Evolutionary conservation across 2,113 vertebrate species (phyloP), one percentile per base, ranked within the genome.

Genomic region (Melanotaenia duboulayi): DNA sequence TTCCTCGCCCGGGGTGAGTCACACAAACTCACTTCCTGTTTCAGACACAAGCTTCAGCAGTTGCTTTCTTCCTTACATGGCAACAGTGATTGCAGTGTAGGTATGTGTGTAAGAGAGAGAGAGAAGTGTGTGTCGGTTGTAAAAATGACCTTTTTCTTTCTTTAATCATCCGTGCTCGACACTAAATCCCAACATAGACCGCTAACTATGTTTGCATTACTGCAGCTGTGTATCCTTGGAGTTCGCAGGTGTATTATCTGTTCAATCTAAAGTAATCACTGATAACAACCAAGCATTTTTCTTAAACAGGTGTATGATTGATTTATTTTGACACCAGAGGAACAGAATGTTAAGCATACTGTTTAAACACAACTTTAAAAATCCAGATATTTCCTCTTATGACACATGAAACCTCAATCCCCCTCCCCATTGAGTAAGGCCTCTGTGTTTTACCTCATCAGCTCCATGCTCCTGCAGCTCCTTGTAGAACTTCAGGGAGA

Each of bases 401-500:
- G 17, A 48, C 44, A 48, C 8, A 8, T n/a, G 19, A 46, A 48
- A 48, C 19, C 10, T n/a, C n/a, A n/a, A n/a, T n/a, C n/a, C n/a
- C n/a, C n/a, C n/a, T n/a, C n/a, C n/a, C n/a, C n/a, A n/a, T n/a
- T n/a, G n/a, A 4, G 12, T 16, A 5, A 42, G 13, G 40, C 39
- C 20, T 14, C 51, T 11, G 20, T 2, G n/a, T 55, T 66, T 57
- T 48, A 79, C 98, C 96, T 99, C 97, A 0, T 99, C 96, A 25
- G 98, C 95, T 14, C 97, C 98, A 0, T 99, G 97, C 81, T 97
- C 97, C 90, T 99, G 96, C 74, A 99, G 97, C 84, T 99, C 98
- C 86, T 98, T 98, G 94, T 98, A 99, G 95, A 99, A 99, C 94
- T 99, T 99, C 84, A 99, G 94, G 80, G 97, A 96, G 93, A 99